phyloP scores from a whole-genome alignment of 23 tunicate genomes.

The Trididemnum miniatum region DNA sequence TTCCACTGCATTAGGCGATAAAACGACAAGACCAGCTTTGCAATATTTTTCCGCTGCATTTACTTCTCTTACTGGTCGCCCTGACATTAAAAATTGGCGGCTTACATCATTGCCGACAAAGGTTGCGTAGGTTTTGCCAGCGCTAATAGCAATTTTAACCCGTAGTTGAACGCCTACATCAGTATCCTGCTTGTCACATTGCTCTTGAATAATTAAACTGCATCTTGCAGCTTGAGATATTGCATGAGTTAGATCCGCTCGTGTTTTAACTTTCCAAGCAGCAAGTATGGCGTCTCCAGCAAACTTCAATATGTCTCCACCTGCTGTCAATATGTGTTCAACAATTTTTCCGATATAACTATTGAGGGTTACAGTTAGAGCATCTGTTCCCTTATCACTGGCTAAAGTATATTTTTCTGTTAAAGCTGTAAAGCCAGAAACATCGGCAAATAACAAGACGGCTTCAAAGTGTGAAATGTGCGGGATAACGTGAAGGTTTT shows the following conservation, averaged over 20 bases:
- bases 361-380: constrained; percentile 85
- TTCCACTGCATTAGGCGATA: constrained; percentile 96
- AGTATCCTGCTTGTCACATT: constrained; percentile 91
- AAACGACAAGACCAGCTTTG: constrained; percentile 82
- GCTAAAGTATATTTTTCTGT: constrained; percentile 90
- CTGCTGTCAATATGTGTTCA: constrained; percentile 65
- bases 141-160: constrained; percentile 96
- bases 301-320: constrained; percentile 94
- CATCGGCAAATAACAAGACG: constrained; percentile 95
- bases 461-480: constrained; percentile 82
- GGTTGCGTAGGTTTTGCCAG: constrained; percentile 91
- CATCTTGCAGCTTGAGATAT: constrained; percentile 79
- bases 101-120: constrained; percentile 84
- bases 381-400: constrained; percentile 90
- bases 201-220: constrained; percentile 77
- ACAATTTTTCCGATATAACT: constrained; percentile 90
- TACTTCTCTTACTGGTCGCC: constrained; percentile 93
- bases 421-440: constrained; percentile 96
- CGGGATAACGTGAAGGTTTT: constrained; percentile 62
- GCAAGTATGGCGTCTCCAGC: constrained; percentile 99
- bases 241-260: constrained; percentile 66
- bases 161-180: constrained; percentile 96
- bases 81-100: constrained; percentile 92
- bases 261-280: constrained; percentile 83
- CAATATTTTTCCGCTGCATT: constrained; percentile 98